Base-by-base conservation (phyloP, 2,113 vertebrate genomes). In the Panurus biarmicus region DNA sequence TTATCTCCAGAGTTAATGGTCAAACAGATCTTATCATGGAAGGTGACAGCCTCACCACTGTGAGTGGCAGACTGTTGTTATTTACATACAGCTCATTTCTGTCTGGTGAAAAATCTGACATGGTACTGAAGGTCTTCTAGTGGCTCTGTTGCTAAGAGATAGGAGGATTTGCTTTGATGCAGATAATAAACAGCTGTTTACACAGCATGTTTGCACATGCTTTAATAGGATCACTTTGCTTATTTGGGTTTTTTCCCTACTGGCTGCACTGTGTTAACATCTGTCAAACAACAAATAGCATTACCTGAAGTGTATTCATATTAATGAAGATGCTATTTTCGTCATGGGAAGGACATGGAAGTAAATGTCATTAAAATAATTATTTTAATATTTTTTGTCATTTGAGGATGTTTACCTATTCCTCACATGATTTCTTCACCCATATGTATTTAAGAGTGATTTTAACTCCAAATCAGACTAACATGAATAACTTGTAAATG, bases 111-210 rank as follows among this genome's bases (percentile, higher is more conserved):
- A 95, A 82, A 60, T 29, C 51, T 91, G 65, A 45, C 4, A 7
- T 79, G 36, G 45, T 25, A 47, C 45, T 75, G 40, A 93, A 92
- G 69, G 58, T 87, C 74, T 95, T 94, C 77, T 24, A 26, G 33
- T 42, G 70, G 45, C 14, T 87, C 62, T 58, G 77, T 66, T 82
- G 65, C 53, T 66, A 57, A 69, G 70, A 57, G 42, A 79, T 61
- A 50, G n/a, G 50, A 87, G 54, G 21, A 44, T 95, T 96, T 89
- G 12, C 58, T 91, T 87, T 93, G 85, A 87, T 73, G 67, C 22
- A 87, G 66, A 76, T 82, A 93, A 94, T 79, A 95, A 95, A 91
- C 89, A 95, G 60, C 74, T 96, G 87, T 93, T 94, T 95, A 76
- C 87, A 75, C 86, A 91, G 70, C 77, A 69, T 69, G 80, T 85